Percentiles rank a stretch among this genome's conserved stretches.
These are phyloP conservation scores for Tenthredo distinguenda DNA, from an alignment of 2,888 invertebrate genomes.

Conservation along the genomic window DNA sequence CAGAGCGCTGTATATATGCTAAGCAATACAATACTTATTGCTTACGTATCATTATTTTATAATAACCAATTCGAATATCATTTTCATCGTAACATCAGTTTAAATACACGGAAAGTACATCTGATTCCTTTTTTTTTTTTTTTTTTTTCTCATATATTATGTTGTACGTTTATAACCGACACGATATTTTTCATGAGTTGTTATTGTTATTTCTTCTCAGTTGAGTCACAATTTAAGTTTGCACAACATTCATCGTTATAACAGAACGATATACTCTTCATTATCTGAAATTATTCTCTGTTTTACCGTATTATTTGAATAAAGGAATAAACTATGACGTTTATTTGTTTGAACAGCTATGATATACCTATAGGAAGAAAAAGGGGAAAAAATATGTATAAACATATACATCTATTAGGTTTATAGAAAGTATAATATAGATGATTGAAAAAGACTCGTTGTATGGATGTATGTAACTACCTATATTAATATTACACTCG, in stretches of 20 bases:
- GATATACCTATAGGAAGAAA: background rate
- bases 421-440: background rate
- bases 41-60: background rate
- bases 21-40: background rate
- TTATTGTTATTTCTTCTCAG: too few relatives aligned
- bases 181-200: too few relatives aligned
- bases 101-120: background rate
- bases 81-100: background rate
- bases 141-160: background rate
- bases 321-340: background rate
- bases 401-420: background rate
- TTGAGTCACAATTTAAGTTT: too few relatives aligned
- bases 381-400: background rate
- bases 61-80: background rate
- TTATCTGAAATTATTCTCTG: background rate
- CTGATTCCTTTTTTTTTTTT: background rate
- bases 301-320: background rate
- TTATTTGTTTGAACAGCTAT: background rate
- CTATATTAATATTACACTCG: background rate
- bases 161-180: too few relatives aligned
- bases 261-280: too few relatives aligned
- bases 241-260: background rate
- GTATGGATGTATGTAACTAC: background rate
- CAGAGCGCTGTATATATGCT: background rate
- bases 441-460: background rate